Conservation (phyloP, 2,797 vertebrate genomes). For the Enteromius treurensis region DNA sequence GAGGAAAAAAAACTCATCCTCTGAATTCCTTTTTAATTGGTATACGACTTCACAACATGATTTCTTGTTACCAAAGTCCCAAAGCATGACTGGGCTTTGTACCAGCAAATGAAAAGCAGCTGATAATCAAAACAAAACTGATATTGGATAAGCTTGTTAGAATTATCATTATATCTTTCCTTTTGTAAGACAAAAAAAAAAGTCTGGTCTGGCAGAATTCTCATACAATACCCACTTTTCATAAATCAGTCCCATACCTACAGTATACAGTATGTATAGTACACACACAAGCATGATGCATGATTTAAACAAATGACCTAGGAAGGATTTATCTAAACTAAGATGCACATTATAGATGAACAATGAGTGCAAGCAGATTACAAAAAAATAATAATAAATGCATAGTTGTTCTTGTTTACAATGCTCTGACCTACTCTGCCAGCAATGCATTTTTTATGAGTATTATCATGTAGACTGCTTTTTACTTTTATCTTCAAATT, state of each 20-base stretch:
- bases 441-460: neutral
- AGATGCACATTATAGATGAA: neutral
- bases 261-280: neutral
- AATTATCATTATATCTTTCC: constrained; percentile 2
- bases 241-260: neutral
- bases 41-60: constrained; percentile 67
- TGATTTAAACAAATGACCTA: neutral
- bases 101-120: constrained; percentile 68
- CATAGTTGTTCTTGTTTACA: neutral
- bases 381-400: neutral
- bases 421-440: constrained; percentile 5
- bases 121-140: constrained; percentile 51
- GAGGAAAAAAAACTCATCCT: constrained; percentile 59
- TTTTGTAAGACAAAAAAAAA: neutral
- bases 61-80: constrained; percentile 65
- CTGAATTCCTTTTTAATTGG: constrained; percentile 73
- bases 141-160: constrained; percentile 24
- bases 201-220: neutral
- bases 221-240: neutral
- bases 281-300: neutral
- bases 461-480: no score
- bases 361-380: neutral
- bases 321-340: neutral
- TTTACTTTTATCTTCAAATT: neutral
- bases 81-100: constrained; percentile 68